These are phyloP conservation scores for Drosophila sordidula DNA, from an alignment of 2,888 invertebrate genomes.

Conservation along the genomic window DNA sequence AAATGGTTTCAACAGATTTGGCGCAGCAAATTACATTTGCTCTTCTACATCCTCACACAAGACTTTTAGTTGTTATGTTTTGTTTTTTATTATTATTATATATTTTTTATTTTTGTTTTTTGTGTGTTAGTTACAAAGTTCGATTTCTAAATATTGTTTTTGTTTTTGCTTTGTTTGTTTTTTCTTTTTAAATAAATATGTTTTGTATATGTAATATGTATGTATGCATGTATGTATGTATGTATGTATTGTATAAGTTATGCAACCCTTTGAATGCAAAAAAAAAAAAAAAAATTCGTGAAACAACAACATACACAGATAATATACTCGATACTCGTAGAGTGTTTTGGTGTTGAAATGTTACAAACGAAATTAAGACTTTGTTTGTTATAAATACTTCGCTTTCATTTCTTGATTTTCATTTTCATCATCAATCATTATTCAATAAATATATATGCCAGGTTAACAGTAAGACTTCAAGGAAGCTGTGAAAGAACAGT, in stretches of 20 bases:
- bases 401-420: conserved; percentile 19
- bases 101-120: conserved; percentile 22
- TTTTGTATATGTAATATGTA: conserved; percentile 52
- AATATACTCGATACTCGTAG: conserved; percentile 29
- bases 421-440: conserved; percentile 35
- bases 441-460: conserved; percentile 62
- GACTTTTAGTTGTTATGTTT: conserved; percentile 62
- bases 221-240: conserved; percentile 47
- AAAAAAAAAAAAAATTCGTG: conserved; percentile 47
- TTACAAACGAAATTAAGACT: conserved; percentile 49
- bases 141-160: conserved; percentile 40
- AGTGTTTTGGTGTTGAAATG: conserved; percentile 50
- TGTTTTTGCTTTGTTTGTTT: conserved; percentile 12
- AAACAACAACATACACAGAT: conserved; percentile 53
- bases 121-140: conserved; percentile 51
- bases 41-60: conserved; percentile 63
- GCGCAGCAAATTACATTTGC: conserved; percentile 81
- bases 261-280: conserved; percentile 72
- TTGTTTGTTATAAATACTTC: conserved; percentile 54
- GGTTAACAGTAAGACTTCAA: conserved; percentile 65
- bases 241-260: conserved; percentile 67
- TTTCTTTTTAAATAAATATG: conserved; percentile 67
- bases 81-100: conserved; percentile 24
- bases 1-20: conserved; percentile 79
- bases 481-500: conserved; percentile 72